Conservation (phyloP, 2,797 vertebrate species). For the Mormyrus hasselquistii region DNA sequence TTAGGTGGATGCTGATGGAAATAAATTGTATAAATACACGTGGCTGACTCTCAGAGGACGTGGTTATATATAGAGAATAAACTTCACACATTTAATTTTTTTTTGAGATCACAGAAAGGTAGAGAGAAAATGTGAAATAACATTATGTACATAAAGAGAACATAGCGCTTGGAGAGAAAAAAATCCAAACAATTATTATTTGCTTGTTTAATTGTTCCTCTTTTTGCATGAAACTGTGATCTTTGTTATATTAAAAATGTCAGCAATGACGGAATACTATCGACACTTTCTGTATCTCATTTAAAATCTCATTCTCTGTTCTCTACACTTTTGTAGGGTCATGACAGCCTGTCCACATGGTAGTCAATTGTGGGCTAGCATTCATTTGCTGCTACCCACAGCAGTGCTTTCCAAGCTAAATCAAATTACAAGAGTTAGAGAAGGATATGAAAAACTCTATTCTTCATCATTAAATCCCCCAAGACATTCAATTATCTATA, state of each 20-base stretch:
- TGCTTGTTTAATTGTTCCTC: not conserved
- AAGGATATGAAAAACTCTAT: not conserved
- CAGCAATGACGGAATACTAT: not conserved
- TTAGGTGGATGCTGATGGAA: not conserved
- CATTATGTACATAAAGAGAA: not conserved
- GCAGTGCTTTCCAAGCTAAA: not conserved
- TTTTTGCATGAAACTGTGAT: not conserved
- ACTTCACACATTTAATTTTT: constrained; percentile 1
- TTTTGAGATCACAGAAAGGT: not conserved
- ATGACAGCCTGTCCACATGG: not conserved
- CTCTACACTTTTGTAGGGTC: not conserved
- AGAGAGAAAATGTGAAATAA: not conserved
- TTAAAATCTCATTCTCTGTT: not conserved
- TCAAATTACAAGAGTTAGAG: not conserved
- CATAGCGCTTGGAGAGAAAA: not conserved
- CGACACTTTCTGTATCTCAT: not conserved
- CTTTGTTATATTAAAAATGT: not conserved
- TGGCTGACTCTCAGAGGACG: not conserved
- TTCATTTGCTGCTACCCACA: not conserved
- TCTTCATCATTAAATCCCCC: not conserved
- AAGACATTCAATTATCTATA: not conserved
- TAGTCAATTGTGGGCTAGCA: no score
- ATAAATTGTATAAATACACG: not conserved
- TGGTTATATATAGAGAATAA: not conserved
- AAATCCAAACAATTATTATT: not conserved